Conservation (phyloP, 2,888 invertebrate genomes). For the Ariolimax columbianus region DNA sequence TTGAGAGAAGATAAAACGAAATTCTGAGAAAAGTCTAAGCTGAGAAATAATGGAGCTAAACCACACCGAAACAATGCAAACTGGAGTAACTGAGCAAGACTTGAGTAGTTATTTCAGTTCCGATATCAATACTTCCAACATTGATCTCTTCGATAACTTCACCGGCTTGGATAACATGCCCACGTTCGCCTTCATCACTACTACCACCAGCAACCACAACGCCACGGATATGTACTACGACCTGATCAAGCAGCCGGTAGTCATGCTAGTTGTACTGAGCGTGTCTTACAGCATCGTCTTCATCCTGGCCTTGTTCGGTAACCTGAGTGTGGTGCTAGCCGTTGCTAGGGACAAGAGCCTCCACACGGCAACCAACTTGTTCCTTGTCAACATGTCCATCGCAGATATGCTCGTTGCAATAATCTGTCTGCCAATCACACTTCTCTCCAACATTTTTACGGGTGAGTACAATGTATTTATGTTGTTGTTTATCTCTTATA, state of each 20-base stretch:
- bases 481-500: too few species aligned
- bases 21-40: too few species aligned
- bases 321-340: conserved; percentile 54
- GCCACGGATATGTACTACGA: conserved; percentile 34
- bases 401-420: conserved; percentile 56
- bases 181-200: neutral
- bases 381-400: conserved; percentile 57
- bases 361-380: conserved; percentile 58
- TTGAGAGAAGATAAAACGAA: too few species aligned
- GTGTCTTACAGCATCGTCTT: conserved; percentile 55
- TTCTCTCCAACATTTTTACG: conserved; percentile 54
- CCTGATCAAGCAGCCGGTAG: conserved; percentile 43
- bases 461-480: conserved; percentile 46
- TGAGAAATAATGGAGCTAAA: too few species aligned
- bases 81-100: too few species aligned
- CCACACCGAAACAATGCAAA: too few species aligned
- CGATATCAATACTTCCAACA: neutral
- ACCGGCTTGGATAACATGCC: neutral
- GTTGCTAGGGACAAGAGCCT: conserved; percentile 56
- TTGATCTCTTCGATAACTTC: neutral
- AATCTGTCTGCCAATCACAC: conserved; percentile 55
- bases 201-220: neutral
- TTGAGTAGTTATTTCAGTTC: neutral
- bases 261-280: conserved; percentile 53
- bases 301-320: conserved; percentile 55